A percentile compares a stretch with the other conserved stretches of the same genome.
phyloP scores from a whole-genome alignment of 2,888 invertebrate species.

The Protodeltote pygarga region DNA sequence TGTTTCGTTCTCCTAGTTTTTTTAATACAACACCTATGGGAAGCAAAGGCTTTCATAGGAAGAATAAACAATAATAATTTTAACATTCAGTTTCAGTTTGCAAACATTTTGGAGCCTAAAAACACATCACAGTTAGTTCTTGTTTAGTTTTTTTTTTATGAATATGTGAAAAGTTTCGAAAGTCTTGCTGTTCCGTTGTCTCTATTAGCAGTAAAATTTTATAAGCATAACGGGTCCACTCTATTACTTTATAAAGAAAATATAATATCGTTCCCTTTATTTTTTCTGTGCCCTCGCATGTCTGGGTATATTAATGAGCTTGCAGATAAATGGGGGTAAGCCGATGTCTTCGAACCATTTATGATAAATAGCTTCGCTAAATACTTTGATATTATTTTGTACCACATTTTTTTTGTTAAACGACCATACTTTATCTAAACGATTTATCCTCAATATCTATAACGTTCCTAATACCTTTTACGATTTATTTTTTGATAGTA shows the following conservation, averaged over 20 bases:
- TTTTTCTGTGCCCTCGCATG: background rate
- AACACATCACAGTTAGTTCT: slow-evolving; percentile 2
- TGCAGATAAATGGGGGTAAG: slow-evolving; percentile 6
- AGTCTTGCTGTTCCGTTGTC: slow-evolving; percentile 1
- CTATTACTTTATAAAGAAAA: slow-evolving; percentile 4
- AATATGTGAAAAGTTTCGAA: slow-evolving; percentile 9
- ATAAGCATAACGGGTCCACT: slow-evolving; percentile 11
- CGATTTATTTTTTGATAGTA: slow-evolving; percentile 8
- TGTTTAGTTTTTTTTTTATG: slow-evolving; percentile 1
- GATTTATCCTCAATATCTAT: slow-evolving; percentile 14
- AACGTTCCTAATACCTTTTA: slow-evolving; percentile 3
- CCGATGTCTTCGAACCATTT: slow-evolving; percentile 11
- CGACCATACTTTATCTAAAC: slow-evolving; percentile 14
- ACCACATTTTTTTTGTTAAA: slow-evolving; percentile 12
- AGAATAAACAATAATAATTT: background rate
- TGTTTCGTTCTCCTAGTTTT: background rate
- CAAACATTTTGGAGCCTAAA: slow-evolving; percentile 5
- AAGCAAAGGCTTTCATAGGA: background rate
- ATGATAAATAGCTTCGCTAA: slow-evolving; percentile 13
- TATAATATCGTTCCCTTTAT: background rate
- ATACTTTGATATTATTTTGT: slow-evolving; percentile 8
- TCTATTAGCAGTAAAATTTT: slow-evolving; percentile 22
- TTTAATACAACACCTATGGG: background rate
- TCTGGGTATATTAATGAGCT: slow-evolving; percentile 10
- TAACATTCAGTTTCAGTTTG: background rate